These are phyloP conservation scores for Leuciscus idus DNA, from an alignment of 2,113 vertebrate genomes.

Conservation along the genomic window DNA sequence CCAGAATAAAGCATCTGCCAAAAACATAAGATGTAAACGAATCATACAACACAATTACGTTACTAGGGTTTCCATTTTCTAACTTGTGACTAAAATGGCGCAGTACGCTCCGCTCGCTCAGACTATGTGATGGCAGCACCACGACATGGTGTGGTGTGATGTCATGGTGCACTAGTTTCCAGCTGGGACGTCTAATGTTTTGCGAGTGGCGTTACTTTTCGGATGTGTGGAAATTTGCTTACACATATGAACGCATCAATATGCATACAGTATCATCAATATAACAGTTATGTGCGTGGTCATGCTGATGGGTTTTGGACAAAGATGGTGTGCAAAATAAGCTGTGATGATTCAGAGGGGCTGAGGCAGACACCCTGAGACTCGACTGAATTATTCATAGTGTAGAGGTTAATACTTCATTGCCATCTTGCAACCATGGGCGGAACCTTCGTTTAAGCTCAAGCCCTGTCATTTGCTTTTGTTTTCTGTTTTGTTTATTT, in stretches of 20 bases:
- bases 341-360: constrained; percentile 54
- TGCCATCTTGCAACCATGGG: constrained; percentile 66
- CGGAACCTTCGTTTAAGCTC: constrained; percentile 17
- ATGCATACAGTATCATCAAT: constrained; percentile 4
- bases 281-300: background rate
- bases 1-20: background rate
- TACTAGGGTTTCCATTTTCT: constrained; percentile 25
- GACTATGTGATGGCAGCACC: constrained; percentile 23
- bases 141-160: background rate
- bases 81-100: constrained; percentile 23
- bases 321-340: constrained; percentile 49
- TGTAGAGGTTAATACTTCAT: constrained; percentile 76
- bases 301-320: constrained; percentile 29
- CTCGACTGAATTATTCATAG: constrained; percentile 77
- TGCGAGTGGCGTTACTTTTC: constrained; percentile 66
- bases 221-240: constrained; percentile 63
- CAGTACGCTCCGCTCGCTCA: background rate
- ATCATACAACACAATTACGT: background rate
- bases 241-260: background rate
- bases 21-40: constrained; percentile 13
- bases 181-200: constrained; percentile 58
- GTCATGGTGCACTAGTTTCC: constrained; percentile 55
- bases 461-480: background rate
- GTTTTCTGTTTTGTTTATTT: constrained; percentile 23
- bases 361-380: constrained; percentile 73